These are phyloP conservation scores for Papilio polytes DNA, from an alignment of 1,140 invertebrate species.

Conservation along the genomic window DNA sequence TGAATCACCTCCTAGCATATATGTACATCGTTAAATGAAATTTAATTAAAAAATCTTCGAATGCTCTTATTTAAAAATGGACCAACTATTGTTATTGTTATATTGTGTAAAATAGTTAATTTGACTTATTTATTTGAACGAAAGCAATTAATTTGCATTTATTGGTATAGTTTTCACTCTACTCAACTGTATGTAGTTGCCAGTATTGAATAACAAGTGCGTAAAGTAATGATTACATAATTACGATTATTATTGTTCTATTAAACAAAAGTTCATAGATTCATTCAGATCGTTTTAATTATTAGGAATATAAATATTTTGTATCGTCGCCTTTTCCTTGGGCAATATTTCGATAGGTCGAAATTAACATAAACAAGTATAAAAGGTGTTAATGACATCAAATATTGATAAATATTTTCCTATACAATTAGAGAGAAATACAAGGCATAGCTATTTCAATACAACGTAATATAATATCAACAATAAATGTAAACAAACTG, in stretches of 20 bases:
- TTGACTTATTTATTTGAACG: neutral
- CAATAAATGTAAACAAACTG: constrained; percentile 1
- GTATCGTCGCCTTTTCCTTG: too few species aligned
- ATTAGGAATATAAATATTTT: too few species aligned
- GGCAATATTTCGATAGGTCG: too few species aligned
- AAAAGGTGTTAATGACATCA: constrained; percentile 4
- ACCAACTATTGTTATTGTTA: too few species aligned
- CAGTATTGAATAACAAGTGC: neutral
- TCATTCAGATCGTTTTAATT: too few species aligned
- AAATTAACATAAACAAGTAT: neutral
- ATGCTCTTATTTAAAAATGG: too few species aligned
- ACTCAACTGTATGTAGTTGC: neutral
- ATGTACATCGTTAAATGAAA: too few species aligned
- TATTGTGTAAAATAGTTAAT: neutral
- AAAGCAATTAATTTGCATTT: neutral
- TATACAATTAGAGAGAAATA: neutral
- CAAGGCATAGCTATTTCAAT: neutral
- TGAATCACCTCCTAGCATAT: too few species aligned
- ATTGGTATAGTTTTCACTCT: neutral
- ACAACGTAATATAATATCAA: constrained; percentile 9
- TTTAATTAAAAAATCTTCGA: too few species aligned
- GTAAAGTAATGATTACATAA: neutral
- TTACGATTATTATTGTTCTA: too few species aligned
- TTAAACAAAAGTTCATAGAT: too few species aligned
- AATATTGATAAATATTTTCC: constrained; percentile 19